Base-by-base conservation (phyloP, 2,797 vertebrate species). In the Vespertilio murinus region DNA sequence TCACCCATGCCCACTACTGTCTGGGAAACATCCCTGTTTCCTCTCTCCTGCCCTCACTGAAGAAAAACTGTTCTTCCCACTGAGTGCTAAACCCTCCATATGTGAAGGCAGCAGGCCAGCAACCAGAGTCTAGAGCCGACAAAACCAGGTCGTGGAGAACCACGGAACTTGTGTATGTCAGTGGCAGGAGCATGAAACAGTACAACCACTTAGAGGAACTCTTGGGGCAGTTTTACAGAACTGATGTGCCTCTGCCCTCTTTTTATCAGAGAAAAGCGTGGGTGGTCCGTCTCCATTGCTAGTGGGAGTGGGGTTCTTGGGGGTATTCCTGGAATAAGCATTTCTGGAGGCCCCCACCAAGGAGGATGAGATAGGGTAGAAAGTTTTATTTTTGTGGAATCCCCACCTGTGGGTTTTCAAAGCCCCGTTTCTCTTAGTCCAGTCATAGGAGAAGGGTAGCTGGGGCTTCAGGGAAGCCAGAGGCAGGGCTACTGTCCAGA, bases 141-240 rank as follows among this genome's bases (percentile, higher is more conserved):
- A n/a, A 4, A 35, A 14, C 12, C 25, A 8, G 52, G 30, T 3
- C 9, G 2, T 11, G 71, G 30, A 42, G 17, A 17, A 17, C 18
- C 38, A 9, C 0, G 23, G 10, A 6, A 8, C 28, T 22, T 71
- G 6, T 8, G 20, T 0, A 4, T 40, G 0, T 10, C 2, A 9
- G 18, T 0, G n/a, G 52, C 7, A 45, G 30, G 73, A 25, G 38
- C 23, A 47, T 14, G 17, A 84, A 65, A 42, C 23, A 18, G 52
- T 12, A 1, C 22, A 42, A 16, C 12, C 12, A 6, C 64, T 78
- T 52, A 1, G 23, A 45, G 6, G 56, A 85, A 18, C n/a, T 56
- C 33, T 79, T 25, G 22, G 22, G 54, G 38, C 10, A 7, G 28
- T 74, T 89, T 45, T 10, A 67, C 71, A 89, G n/a, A 79, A 20